Percentiles rank a stretch among this genome's conserved stretches.
These are phyloP conservation scores for Adela reaumurella DNA, from an alignment of 2,888 invertebrate genomes.

Conservation along the genomic window DNA sequence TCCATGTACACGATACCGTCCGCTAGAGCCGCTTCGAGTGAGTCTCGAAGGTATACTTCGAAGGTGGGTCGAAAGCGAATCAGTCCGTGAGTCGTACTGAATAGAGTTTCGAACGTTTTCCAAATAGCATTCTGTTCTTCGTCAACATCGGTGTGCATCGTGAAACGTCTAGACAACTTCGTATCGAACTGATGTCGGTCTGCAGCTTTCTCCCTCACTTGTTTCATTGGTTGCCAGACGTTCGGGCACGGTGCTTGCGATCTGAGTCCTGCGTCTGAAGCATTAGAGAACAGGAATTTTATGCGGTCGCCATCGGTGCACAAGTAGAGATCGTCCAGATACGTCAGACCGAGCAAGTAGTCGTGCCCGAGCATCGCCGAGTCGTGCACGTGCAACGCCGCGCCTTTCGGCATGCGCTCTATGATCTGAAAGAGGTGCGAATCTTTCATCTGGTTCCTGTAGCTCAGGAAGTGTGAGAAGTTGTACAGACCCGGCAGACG, in stretches of 20 bases:
- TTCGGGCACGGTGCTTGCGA: constrained; percentile 29
- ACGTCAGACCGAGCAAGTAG: constrained; percentile 60
- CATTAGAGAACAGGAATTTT: constrained; percentile 35
- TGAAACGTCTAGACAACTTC: constrained; percentile 48
- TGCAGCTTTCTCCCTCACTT: constrained; percentile 35
- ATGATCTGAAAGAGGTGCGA: constrained; percentile 67
- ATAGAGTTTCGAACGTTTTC: constrained; percentile 54
- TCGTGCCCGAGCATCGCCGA: constrained; percentile 59
- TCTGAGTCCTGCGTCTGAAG: no score
- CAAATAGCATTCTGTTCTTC: constrained; percentile 56
- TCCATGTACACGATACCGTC: constrained; percentile 72
- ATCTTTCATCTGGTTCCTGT: constrained; percentile 52
- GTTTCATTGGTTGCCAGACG: constrained; percentile 49
- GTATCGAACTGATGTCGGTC: constrained; percentile 46
- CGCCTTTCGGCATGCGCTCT: constrained; percentile 70
- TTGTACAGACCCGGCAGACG: constrained; percentile 50
- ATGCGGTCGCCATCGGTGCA: constrained; percentile 30
- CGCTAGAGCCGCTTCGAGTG: constrained; percentile 58
- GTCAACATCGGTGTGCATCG: constrained; percentile 45
- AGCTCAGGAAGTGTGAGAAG: constrained; percentile 61
- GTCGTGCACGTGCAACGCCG: constrained; percentile 66
- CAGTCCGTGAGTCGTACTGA: constrained; percentile 47
- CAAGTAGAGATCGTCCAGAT: constrained; percentile 58
- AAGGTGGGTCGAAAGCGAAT: constrained; percentile 61
- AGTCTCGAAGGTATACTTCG: constrained; percentile 60